Base-by-base conservation (phyloP, 2,113 vertebrate species). In the Etia nguti region DNA sequence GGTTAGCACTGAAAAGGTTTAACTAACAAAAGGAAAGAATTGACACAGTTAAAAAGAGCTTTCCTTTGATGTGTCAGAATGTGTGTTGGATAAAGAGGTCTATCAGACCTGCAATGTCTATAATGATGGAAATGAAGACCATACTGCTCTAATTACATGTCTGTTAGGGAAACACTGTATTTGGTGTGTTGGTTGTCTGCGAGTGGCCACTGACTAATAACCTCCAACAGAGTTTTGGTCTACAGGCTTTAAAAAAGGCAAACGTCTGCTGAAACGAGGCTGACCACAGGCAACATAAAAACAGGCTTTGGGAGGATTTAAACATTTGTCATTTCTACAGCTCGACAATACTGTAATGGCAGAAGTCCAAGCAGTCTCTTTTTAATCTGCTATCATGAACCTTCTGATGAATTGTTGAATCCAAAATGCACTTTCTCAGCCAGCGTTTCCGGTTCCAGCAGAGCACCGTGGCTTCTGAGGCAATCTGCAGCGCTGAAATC, bases 401-500 rank as follows among this genome's bases (percentile, higher is more conserved):
- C 31, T 41, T 62, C 43, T 80, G 83, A 89, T 93, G 80, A 92
- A 91, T 88, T 52, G 77, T 80, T 86, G 82, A 85, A 56, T 70
- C 38, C 38, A 62, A 83, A 79, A 50, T 31, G 18, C 18, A 60
- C 59, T 85, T 83, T 89, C 54, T 79, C 16, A 84, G 83, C 70
- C 70, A 79, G 62, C 10, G 5, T 83, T 60, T 82, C 79, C 41
- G 7, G 85, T 73, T 84, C 83, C 43, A 11, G 38, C 52, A 48
- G 12, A 55, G 83, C 48, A 12, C 80, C 84, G 10, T 10, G 68
- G 86, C 68, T 36, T 22, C 75, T 83, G 46, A 26, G 90, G 80
- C 81, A 90, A 91, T 75, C 82, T 83, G 87, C 81, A 80, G 70
- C 60, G 20, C 41, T 22, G 3, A 62, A 81, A 92, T 94, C 88